Conservation (phyloP, 2,888 invertebrate genomes). For the Acanthococcus lagerstroemiae region DNA sequence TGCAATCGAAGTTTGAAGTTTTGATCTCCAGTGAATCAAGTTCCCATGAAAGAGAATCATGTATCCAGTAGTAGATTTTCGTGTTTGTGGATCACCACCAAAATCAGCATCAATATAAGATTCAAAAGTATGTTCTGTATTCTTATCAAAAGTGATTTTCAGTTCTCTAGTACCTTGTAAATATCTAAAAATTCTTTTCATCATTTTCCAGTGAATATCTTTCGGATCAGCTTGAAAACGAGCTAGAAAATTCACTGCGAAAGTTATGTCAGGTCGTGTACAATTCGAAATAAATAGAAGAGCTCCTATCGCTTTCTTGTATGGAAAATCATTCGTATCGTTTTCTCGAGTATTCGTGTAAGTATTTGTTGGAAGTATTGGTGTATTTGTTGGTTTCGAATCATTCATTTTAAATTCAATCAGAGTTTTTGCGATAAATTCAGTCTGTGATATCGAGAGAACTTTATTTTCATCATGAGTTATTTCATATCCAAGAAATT, state of each 20-base stretch:
- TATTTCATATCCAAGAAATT: background rate
- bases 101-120: background rate
- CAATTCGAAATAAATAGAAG: background rate
- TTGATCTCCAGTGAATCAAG: background rate
- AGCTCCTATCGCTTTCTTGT: background rate
- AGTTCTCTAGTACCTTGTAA: background rate
- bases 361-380: background rate
- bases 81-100: background rate
- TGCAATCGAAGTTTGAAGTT: background rate
- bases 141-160: background rate
- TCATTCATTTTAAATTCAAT: background rate
- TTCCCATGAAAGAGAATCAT: background rate
- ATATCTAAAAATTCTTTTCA: background rate
- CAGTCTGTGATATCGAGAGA: background rate
- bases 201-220: background rate
- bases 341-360: background rate
- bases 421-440: background rate
- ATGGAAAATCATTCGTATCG: background rate
- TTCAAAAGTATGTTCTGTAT: background rate
- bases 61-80: background rate
- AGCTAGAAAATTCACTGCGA: background rate
- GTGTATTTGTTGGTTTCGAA: background rate
- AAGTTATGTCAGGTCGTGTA: background rate
- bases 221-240: background rate
- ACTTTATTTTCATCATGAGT: background rate